Evolutionary conservation across 2,888 invertebrate genomes (phyloP).

Genomic region (Onthophagus sagittarius): DNA sequence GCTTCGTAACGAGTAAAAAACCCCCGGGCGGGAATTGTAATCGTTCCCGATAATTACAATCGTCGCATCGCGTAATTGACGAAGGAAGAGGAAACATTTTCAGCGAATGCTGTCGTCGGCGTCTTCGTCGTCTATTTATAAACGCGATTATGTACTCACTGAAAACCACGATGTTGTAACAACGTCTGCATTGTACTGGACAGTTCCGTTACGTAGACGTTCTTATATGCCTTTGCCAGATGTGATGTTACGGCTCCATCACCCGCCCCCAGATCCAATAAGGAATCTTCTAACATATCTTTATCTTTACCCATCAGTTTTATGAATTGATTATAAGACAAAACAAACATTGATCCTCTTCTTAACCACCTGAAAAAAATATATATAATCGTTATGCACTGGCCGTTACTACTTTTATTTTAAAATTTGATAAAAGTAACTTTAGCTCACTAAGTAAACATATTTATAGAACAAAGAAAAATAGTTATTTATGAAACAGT

Average conservation of each 20-base stretch:
- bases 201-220: slow-evolving; percentile 86
- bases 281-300: slow-evolving; percentile 48
- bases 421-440: no score
- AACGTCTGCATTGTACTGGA: slow-evolving; percentile 84
- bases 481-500: no score
- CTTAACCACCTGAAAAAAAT: slow-evolving; percentile 66
- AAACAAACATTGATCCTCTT: slow-evolving; percentile 95
- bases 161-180: slow-evolving; percentile 71
- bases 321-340: slow-evolving; percentile 78
- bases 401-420: neutral
- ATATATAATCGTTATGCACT: neutral
- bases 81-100: neutral
- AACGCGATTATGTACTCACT: slow-evolving; percentile 53
- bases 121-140: neutral
- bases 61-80: neutral
- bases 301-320: slow-evolving; percentile 53
- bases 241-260: slow-evolving; percentile 90
- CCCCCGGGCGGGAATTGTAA: neutral
- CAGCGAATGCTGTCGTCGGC: neutral
- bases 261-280: slow-evolving; percentile 91
- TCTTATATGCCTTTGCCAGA: slow-evolving; percentile 68
- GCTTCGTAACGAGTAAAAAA: neutral
- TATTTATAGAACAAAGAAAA: no score
- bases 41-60: neutral
- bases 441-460: no score